Percentiles rank a stretch among this genome's conserved stretches.
Conservation (phyloP, 1,140 invertebrate genomes). For the Gonatopus flavifemur region DNA sequence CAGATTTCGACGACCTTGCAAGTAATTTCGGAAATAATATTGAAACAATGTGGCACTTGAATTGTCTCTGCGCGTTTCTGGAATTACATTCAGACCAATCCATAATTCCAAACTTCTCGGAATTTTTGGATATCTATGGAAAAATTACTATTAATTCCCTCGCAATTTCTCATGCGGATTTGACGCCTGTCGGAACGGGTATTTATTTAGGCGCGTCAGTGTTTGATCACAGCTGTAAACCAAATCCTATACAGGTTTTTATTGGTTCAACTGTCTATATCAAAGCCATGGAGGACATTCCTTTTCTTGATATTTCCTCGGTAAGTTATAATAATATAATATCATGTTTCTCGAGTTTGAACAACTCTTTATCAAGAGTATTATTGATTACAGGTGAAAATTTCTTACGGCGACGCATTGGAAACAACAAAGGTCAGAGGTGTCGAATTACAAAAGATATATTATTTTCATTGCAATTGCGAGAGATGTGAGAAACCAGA, state of each 20-base stretch:
- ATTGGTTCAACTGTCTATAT: slow-evolving; percentile 77
- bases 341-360: too few species aligned
- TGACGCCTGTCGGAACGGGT: slow-evolving; percentile 79
- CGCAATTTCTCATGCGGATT: slow-evolving; percentile 77
- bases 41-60: slow-evolving; percentile 75
- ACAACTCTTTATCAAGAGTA: too few species aligned
- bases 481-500: too few species aligned
- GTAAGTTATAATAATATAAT: too few species aligned
- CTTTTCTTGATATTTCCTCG: too few species aligned
- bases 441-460: too few species aligned
- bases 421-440: too few species aligned
- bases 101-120: slow-evolving; percentile 73
- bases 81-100: slow-evolving; percentile 67
- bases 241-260: slow-evolving; percentile 84
- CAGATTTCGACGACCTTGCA: too few species aligned
- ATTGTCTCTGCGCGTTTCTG: slow-evolving; percentile 67
- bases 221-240: slow-evolving; percentile 86
- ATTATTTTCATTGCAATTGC: too few species aligned
- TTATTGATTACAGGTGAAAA: too few species aligned
- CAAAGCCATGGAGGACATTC: slow-evolving; percentile 70
- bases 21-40: slow-evolving; percentile 77
- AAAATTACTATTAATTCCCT: slow-evolving; percentile 86
- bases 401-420: too few species aligned
- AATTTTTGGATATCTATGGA: slow-evolving; percentile 80
- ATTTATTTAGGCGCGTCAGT: slow-evolving; percentile 84